Evolutionary conservation across 2,113 vertebrate species (phyloP).

Genomic region (Xiphophorus couchianus): DNA sequence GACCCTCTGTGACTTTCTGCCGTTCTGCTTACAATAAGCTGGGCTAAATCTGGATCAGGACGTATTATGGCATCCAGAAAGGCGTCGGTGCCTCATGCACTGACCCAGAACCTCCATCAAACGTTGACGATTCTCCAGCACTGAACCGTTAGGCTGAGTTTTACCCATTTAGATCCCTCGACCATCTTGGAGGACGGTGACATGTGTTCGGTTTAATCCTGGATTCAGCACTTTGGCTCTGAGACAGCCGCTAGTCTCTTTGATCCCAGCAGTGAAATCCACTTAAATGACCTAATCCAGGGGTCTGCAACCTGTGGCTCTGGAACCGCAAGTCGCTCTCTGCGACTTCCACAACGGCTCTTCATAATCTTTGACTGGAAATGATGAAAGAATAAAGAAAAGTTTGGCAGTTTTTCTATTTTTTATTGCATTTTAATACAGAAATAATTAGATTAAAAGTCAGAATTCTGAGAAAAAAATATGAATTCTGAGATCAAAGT

Average conservation of each 20-base stretch:
- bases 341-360: no score
- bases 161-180: slow-evolving; percentile 1
- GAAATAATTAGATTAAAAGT: no score
- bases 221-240: slow-evolving; percentile 75
- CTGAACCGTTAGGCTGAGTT: slow-evolving; percentile 18
- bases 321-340: no score
- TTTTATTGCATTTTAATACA: no score
- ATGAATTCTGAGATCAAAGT: no score
- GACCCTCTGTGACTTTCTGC: slow-evolving; percentile 34
- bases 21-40: slow-evolving; percentile 64
- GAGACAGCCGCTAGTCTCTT: slow-evolving; percentile 75
- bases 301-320: no score
- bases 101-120: slow-evolving; percentile 58
- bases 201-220: slow-evolving; percentile 71
- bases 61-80: slow-evolving; percentile 53
- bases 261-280: slow-evolving; percentile 77
- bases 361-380: no score
- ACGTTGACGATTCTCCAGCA: not conserved
- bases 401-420: no score
- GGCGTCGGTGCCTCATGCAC: slow-evolving; percentile 26
- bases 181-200: slow-evolving; percentile 13
- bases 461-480: no score
- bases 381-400: no score
- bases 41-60: slow-evolving; percentile 69
- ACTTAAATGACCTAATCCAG: slow-evolving; percentile 75